Percentiles rank a stretch among this genome's conserved stretches.
Evolutionary conservation across 2,797 vertebrate species (phyloP).

Genomic region (Pristis pectinata): DNA sequence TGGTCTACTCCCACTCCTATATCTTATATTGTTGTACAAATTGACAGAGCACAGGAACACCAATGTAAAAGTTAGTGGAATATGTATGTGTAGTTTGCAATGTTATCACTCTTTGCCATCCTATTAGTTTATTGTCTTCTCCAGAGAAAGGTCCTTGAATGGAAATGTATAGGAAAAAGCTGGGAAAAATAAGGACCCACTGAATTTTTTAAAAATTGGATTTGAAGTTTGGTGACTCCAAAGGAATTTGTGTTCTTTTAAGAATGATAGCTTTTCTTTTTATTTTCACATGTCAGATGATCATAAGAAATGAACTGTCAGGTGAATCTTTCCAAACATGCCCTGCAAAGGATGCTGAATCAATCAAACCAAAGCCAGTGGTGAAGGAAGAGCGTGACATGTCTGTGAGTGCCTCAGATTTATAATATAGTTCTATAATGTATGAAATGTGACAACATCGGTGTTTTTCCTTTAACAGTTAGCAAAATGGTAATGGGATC

Average conservation of each 20-base stretch:
- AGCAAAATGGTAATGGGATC: not conserved
- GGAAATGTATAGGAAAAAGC: not conserved
- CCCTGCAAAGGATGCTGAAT: not conserved
- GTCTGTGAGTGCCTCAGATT: slow-evolving; percentile 16
- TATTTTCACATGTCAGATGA: not conserved
- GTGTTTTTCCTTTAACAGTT: not conserved
- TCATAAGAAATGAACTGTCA: not conserved
- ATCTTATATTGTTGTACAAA: not conserved
- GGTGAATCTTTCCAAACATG: not conserved
- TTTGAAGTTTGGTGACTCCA: not conserved
- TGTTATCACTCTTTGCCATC: not conserved
- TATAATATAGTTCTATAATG: not conserved
- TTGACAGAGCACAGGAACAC: not conserved
- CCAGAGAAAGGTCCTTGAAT: not conserved
- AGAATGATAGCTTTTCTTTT: not conserved
- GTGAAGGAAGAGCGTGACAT: not conserved
- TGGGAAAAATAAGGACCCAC: too few species aligned
- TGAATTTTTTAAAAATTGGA: not conserved
- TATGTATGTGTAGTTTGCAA: not conserved
- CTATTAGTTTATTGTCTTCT: not conserved
- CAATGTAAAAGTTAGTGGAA: not conserved
- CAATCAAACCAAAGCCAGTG: not conserved
- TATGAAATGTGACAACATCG: not conserved
- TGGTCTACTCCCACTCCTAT: too few species aligned
- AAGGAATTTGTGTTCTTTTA: not conserved